These are phyloP conservation scores for Scolopax mira DNA, from an alignment of 2,113 vertebrate genomes.

Conservation along the genomic window DNA sequence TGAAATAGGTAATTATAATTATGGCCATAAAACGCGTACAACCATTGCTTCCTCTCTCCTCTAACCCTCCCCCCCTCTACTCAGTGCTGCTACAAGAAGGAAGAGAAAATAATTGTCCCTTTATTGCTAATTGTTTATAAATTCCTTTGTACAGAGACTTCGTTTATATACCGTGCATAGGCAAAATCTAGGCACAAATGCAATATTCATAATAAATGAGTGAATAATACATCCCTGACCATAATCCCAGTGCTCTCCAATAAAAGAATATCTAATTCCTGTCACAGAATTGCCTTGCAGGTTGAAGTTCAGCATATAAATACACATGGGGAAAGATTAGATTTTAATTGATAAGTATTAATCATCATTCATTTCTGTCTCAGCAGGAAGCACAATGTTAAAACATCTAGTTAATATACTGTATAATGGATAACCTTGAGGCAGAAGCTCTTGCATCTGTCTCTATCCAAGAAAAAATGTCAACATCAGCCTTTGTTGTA, in stretches of 20 bases:
- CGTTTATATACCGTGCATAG: background rate
- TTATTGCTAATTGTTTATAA: slow-evolving; percentile 20
- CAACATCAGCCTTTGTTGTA: slow-evolving; percentile 60
- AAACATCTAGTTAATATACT: slow-evolving; percentile 42
- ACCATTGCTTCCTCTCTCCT: slow-evolving; percentile 7
- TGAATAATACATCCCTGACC: background rate
- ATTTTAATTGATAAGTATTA: slow-evolving; percentile 63
- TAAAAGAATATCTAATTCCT: slow-evolving; percentile 36
- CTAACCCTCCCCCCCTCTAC: background rate
- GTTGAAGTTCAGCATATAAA: slow-evolving; percentile 42
- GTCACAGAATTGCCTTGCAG: slow-evolving; percentile 1
- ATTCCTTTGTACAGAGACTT: background rate
- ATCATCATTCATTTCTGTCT: slow-evolving; percentile 45
- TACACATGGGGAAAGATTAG: slow-evolving; percentile 29
- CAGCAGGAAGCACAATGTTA: slow-evolving; percentile 27
- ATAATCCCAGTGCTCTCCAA: background rate
- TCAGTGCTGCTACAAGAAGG: background rate
- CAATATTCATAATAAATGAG: background rate
- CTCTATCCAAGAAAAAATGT: slow-evolving; percentile 46
- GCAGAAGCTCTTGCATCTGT: slow-evolving; percentile 48
- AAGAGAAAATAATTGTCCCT: slow-evolving; percentile 36
- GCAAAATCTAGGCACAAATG: background rate
- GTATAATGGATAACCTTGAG: slow-evolving; percentile 57
- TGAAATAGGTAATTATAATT: slow-evolving; percentile 46
- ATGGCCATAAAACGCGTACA: slow-evolving; percentile 24